A percentile compares a stretch with the other conserved stretches of the same genome.
These are phyloP conservation scores for Drosophila crucigera DNA, from an alignment of 2,888 invertebrate genomes.

Conservation along the genomic window DNA sequence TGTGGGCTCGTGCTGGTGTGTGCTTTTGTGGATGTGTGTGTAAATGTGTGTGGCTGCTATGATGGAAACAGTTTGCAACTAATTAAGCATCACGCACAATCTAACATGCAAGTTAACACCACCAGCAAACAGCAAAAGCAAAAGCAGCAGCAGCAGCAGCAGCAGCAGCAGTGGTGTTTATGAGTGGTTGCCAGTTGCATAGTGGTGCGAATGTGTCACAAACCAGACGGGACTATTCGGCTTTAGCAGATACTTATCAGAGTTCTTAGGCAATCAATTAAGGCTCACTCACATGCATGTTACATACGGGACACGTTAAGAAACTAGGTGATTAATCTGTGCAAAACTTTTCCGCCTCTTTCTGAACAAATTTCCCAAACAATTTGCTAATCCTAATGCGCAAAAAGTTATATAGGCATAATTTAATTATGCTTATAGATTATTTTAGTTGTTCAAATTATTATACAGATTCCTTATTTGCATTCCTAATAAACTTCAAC, in stretches of 20 bases:
- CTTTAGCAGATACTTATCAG: constrained; percentile 31
- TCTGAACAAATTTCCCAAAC: constrained; percentile 29
- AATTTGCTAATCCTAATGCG: constrained; percentile 18
- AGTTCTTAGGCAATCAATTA: constrained; percentile 56
- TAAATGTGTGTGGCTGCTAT: constrained; percentile 32
- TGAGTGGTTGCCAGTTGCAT: constrained; percentile 28
- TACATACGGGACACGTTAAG: constrained; percentile 7
- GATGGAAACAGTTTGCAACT: constrained; percentile 80
- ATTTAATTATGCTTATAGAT: constrained; percentile 6
- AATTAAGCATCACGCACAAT: constrained; percentile 81
- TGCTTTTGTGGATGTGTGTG: background rate
- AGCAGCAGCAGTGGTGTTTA: constrained; percentile 13
- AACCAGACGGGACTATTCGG: background rate
- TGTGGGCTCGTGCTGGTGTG: background rate
- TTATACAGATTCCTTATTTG: background rate
- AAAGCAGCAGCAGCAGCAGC: constrained; percentile 13
- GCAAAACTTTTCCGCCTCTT: constrained; percentile 13
- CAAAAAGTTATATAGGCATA: constrained; percentile 1
- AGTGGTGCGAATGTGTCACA: constrained; percentile 37
- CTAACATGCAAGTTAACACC: constrained; percentile 80
- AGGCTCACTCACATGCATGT: constrained; percentile 2
- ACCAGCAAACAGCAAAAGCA: constrained; percentile 23
- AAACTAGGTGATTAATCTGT: constrained; percentile 28
- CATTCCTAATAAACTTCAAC: background rate
- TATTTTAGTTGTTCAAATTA: background rate